Evolutionary conservation across 2,113 vertebrate species (phyloP).

Genomic region (Eretmochelys imbricata): DNA sequence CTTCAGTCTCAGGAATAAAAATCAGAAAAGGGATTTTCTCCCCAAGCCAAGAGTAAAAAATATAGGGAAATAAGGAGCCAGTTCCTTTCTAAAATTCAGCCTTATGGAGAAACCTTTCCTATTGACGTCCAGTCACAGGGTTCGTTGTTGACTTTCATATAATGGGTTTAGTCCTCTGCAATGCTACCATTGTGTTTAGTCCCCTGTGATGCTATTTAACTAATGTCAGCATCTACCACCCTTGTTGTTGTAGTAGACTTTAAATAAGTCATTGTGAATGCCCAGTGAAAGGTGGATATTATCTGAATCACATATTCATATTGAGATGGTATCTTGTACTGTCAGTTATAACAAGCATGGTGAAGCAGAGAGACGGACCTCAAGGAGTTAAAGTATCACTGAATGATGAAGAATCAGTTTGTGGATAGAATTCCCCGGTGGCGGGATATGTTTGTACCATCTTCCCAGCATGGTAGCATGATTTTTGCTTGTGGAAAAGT

Average conservation of each 20-base stretch:
- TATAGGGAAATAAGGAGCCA: not conserved
- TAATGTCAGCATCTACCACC: not conserved
- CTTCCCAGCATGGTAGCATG: conserved; percentile 65
- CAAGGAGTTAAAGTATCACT: conserved; percentile 28
- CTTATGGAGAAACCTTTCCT: not conserved
- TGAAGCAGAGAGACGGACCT: not conserved
- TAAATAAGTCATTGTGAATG: rapidly evolving
- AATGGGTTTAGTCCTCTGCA: not conserved
- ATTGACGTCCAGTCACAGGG: not conserved
- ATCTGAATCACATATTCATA: not conserved
- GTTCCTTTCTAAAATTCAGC: not conserved
- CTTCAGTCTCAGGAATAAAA: conserved; percentile 57
- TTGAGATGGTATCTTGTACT: not conserved
- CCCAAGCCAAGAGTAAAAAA: not conserved
- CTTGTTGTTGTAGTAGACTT: not conserved
- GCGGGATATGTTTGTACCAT: not conserved
- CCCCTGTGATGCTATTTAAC: not conserved
- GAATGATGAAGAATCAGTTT: not conserved
- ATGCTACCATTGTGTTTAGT: not conserved
- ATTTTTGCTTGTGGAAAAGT: conserved; percentile 50
- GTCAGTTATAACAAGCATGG: rapidly evolving
- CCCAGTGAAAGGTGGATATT: not conserved
- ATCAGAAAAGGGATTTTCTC: not conserved
- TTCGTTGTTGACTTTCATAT: not conserved
- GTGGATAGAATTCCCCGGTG: not conserved